phyloP scores from a whole-genome alignment of 2,113 vertebrate species.

The Thunnus thynnus region DNA sequence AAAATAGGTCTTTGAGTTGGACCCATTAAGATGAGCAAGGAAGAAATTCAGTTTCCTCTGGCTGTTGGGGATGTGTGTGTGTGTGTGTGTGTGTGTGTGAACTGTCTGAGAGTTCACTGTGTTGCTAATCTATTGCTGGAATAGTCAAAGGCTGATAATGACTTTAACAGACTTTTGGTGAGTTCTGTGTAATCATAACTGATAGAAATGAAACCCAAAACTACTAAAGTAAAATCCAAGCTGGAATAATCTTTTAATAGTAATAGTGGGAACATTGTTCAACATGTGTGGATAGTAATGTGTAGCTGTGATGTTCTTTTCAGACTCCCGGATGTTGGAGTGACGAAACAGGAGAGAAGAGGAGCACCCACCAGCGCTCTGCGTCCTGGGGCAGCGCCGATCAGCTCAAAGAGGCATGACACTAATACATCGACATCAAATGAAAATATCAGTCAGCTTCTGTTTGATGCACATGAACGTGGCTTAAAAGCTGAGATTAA shows the following conservation, averaged over 20 bases:
- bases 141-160: neutral
- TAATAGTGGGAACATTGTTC: fast-evolving
- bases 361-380: slow-evolving; percentile 89
- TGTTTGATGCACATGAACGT: too few species aligned
- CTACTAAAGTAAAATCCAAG: too few species aligned
- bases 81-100: neutral
- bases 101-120: neutral
- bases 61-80: neutral
- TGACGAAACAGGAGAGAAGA: slow-evolving; percentile 87
- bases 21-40: slow-evolving; percentile 36
- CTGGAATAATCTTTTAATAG: too few species aligned
- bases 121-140: neutral
- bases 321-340: slow-evolving; percentile 95
- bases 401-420: slow-evolving; percentile 91
- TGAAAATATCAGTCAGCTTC: too few species aligned
- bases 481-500: too few species aligned
- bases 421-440: neutral
- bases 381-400: slow-evolving; percentile 93
- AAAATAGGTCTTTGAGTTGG: slow-evolving; percentile 27
- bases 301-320: slow-evolving; percentile 45
- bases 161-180: neutral
- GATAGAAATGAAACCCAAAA: too few species aligned
- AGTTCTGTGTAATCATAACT: too few species aligned
- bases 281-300: neutral
- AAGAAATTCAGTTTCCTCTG: slow-evolving; percentile 30